Base-by-base conservation (phyloP, 2,888 invertebrate species). In the Cheilosia vulpina region DNA sequence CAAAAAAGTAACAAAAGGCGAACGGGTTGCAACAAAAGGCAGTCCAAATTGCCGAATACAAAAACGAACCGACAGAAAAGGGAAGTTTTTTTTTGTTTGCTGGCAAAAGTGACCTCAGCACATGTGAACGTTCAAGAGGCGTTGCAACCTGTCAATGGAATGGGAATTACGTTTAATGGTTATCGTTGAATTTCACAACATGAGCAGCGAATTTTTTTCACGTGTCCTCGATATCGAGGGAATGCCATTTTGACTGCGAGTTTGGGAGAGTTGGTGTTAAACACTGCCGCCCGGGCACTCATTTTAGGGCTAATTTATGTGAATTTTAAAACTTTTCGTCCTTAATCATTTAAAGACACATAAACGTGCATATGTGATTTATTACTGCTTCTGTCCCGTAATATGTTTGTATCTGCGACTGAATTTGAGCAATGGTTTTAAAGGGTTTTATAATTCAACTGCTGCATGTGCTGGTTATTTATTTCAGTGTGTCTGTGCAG, bases 71-170 rank as follows among this genome's bases (percentile, higher is more conserved):
- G 27, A 41, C 24, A 13, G 9, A 19, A 19, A 47, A 73, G 63
- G 47, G 65, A 50, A 43, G 21, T 62, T 31, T 27, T 31, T 50
- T 53, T 27, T 17, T 31, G 2, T 31, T 31, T 31, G 31, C 31
- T 31, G 31, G 62, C 31, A 47, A 50, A 58, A 75, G 57, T 75
- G 69, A 79, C 73, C 73, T 79, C 79, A 65, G 69, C 65, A 62
- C 65, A 77, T 71, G 82, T 41, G 53, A 65, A 71, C 55, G 65
- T 60, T 47, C 65, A 55, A 62, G 57, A 85, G 80, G 84, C 84
- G 84, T 80, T 76, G 80, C 80, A 76, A 80, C 80, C 76, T 80
- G 80, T 85, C 84, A 80, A 71, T 85, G 80, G 71, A 85, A 80
- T 85, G 80, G 76, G 47, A 76, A 76, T 76, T 71, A 65, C 76